Base-by-base conservation (phyloP, 2,797 vertebrate species). In the Hydrolagus colliei region DNA sequence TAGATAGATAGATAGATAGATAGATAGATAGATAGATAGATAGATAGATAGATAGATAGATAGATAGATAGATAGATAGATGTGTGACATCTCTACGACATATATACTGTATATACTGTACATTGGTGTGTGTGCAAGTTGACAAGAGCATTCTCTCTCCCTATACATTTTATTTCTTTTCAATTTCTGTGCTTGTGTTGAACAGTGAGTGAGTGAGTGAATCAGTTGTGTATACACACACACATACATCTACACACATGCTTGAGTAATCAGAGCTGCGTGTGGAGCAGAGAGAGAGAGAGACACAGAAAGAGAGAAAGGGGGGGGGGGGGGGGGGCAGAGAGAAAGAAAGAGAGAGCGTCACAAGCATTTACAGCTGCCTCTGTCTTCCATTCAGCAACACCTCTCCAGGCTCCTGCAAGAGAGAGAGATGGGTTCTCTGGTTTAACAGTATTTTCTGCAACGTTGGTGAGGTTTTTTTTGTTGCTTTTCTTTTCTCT, bases 231-330 rank as follows among this genome's bases (percentile, higher is more conserved):
- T 6, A 52, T 6, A 52, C 41, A 52, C 41, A 52, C 27, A 27
- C 27, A 27, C 27, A 27, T 27, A 27, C 27, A 27, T 27, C 27
- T 27, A 84, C 32, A 92, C 87, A 90, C 92, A 91, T 89, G 92
- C 91, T 93, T 89, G 93, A 93, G 93, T 93, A 93, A 92, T 89
- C 91, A 87, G 91, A 94, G 92, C 92, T 91, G 91, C 91, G 91
- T 89, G 92, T 89, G 86, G 91, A 88, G 90, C 92, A 90, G 72
- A 86, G 72, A 41, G 72, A 73, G 72, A 73, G 72, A 73, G 72
- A 73, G 1, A 73, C 4, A 73, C 72, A 73, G 22, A 27, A 10
- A 52, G 41, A 52, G 41, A 6, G 2, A 52, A 11, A 88, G 90
- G 89, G 88, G 27, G 27, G 27, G 27, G 27, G 0, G 27, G 27